Conservation (phyloP, 1,140 invertebrate species). For the Cryptotermes secundus region DNA sequence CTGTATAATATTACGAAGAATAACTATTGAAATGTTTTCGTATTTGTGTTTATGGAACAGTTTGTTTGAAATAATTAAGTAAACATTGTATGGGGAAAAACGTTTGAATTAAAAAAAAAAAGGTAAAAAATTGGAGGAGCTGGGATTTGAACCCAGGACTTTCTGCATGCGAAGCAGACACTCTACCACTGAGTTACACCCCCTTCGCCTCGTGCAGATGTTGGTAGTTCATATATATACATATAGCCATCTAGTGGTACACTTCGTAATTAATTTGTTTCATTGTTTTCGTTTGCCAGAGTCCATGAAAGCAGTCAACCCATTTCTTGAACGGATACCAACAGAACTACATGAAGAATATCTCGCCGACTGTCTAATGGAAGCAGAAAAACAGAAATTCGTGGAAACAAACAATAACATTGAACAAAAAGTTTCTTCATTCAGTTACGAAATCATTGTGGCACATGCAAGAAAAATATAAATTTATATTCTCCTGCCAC, state of each 20-base stretch:
- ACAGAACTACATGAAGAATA: conserved; percentile 42
- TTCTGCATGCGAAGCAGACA: conserved; percentile 76
- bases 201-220: conserved; percentile 44
- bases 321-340: conserved; percentile 47
- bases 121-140: conserved; percentile 54
- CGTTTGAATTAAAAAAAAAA: conserved; percentile 37
- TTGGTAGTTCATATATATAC: background rate
- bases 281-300: conserved; percentile 38
- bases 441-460: background rate
- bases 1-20: no score
- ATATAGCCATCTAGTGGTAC: background rate
- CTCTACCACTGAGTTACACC: conserved; percentile 77
- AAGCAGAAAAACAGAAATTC: conserved; percentile 20
- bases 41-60: no score
- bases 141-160: conserved; percentile 76
- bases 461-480: conserved; percentile 13
- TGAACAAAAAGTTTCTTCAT: background rate
- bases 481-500: background rate
- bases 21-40: no score
- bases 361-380: conserved; percentile 43
- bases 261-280: background rate
- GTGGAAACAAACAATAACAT: background rate
- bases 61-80: no score
- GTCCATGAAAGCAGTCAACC: conserved; percentile 48
- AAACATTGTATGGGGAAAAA: no score